Conservation (phyloP, 1,140 invertebrate species). For the Ceratitis capitata region DNA sequence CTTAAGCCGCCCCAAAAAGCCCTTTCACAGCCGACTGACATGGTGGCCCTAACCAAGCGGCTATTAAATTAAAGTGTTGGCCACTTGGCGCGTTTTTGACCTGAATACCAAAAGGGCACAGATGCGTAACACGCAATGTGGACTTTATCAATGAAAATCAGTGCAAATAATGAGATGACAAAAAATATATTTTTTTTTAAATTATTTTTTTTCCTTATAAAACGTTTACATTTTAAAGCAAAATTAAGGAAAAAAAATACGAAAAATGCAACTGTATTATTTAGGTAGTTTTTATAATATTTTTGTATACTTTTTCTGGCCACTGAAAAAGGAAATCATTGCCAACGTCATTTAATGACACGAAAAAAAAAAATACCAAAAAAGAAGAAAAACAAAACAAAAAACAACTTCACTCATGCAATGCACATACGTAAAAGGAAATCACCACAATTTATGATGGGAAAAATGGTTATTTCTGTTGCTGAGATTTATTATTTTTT, state of each 20-base stretch:
- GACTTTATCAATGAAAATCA: conserved; percentile 34
- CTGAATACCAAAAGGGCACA: neutral
- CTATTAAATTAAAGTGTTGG: conserved; percentile 5
- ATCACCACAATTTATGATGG: conserved; percentile 26
- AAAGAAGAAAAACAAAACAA: neutral
- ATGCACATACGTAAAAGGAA: conserved; percentile 10
- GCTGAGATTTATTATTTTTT: neutral
- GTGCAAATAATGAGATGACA: neutral
- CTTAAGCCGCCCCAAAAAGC: neutral
- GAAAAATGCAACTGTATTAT: neutral
- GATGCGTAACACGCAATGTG: conserved; percentile 28
- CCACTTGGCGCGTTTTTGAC: conserved; percentile 29
- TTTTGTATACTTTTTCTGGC: neutral
- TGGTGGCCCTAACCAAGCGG: neutral
- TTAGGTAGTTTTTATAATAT: neutral
- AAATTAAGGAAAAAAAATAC: no score
- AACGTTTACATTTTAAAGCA: neutral
- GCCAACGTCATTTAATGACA: neutral
- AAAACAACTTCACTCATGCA: neutral
- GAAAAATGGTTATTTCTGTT: conserved; percentile 8
- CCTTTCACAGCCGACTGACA: no score
- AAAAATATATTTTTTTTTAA: neutral
- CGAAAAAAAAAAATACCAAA: neutral
- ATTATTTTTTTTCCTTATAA: neutral
- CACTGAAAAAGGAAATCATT: conserved; percentile 28